These are phyloP conservation scores for Halcyon senegalensis DNA, from an alignment of 2,113 vertebrate species.

Conservation along the genomic window DNA sequence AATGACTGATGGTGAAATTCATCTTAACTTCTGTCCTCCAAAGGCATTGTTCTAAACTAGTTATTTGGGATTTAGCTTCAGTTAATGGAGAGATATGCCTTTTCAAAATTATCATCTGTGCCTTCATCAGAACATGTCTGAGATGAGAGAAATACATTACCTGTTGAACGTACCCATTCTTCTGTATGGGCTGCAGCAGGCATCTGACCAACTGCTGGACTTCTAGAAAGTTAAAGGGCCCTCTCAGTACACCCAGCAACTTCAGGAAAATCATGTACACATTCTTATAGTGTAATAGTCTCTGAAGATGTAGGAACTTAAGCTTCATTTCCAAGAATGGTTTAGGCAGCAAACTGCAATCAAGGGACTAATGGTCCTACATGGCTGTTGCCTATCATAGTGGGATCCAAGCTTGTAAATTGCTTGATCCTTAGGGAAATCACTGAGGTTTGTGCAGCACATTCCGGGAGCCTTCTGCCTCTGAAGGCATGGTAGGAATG, in stretches of 20 bases:
- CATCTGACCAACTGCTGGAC: background rate
- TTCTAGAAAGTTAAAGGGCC: background rate
- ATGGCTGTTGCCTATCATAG: background rate
- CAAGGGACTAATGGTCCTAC: background rate
- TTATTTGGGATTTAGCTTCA: background rate
- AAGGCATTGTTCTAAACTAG: background rate
- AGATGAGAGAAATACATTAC: background rate
- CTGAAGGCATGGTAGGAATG: background rate
- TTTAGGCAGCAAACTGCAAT: background rate
- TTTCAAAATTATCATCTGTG: background rate
- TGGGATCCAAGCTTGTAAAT: background rate
- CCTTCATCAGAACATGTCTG: background rate
- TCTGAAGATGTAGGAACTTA: background rate
- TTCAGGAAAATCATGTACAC: background rate
- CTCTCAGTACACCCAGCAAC: background rate
- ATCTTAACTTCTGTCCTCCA: background rate
- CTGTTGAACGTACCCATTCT: background rate
- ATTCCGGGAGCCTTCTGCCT: background rate
- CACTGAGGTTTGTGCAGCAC: background rate
- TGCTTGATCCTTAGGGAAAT: background rate
- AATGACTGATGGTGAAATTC: background rate
- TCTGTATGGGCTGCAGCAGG: background rate
- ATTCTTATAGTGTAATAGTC: background rate
- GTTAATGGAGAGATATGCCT: background rate
- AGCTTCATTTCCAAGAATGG: background rate